Evolutionary conservation across 2,797 vertebrate genomes (phyloP), one percentile per base, ranked within the genome.

Genomic region (Anabas testudineus): DNA sequence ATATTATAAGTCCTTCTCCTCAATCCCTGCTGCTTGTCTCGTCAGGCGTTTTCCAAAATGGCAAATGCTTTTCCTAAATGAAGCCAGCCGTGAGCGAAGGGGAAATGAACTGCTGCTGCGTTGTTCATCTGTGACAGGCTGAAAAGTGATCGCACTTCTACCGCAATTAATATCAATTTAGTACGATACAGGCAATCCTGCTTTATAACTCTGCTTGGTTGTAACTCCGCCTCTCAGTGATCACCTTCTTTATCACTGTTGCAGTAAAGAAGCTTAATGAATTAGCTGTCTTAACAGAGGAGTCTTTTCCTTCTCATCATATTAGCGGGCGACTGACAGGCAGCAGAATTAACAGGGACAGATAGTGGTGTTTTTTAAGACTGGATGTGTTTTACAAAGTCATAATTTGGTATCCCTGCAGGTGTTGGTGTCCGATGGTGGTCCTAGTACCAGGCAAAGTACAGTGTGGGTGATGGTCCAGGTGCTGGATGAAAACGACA

Each of bases 401-500:
- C 6, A 30, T 30, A 6, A 30, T 56, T 5, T 49, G 57, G 3
- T 30, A 10, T 36, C n/a, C 4, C 45, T 64, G 34, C 88, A 99
- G 98, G 97, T 99, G 2, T 93, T 95, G 0, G 95, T 99, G 54
- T 95, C 94, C 1, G 98, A 99, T 32, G 96, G 96, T 0, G 96
- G 96, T 9, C 74, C 93, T 0, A 94, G 93, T 73, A 94, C 97
- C 2, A 95, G 84, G 71, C 96, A 97, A 21, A 97, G 95, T 2
- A 96, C 95, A 0, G 94, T 97, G 15, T 98, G 97, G 97, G 96
- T 99, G 70, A 95, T 97, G 58, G 93, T 99, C 36, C 95, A 96
- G 56, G 95, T 99, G 34, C 85, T 97, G 59, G 98, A 99, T 84
- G 97, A 99, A 88, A 99, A 99, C 1, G 98, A 99, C 84, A 98